Base-by-base conservation (phyloP, 2,888 invertebrate species). In the Orthosia gothica region DNA sequence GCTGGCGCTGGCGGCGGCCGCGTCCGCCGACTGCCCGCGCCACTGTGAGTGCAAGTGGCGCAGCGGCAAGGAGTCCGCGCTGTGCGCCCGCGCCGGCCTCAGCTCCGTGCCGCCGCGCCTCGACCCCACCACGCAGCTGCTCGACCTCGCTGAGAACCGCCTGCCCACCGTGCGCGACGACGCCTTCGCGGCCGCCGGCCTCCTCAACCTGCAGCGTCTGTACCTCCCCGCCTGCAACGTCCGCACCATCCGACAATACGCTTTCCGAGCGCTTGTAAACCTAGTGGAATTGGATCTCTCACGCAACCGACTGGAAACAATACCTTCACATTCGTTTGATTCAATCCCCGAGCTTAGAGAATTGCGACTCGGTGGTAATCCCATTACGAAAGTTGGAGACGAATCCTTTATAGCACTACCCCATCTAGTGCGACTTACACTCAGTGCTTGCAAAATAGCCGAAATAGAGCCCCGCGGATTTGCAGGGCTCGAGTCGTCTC, bases 41-140 rank as follows among this genome's bases (percentile, higher is more conserved):
- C 97, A 97, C 88, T 99, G 98, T 95, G 98, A 98, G 94, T 98
- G 98, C 97, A 98, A 98, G 95, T 99, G 98, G 98, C 98, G 98
- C 93, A 98, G 98, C 91, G 98, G 98, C 89, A 98, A 98, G 94
- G 98, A 98, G 95, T 98, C 98, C 66, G 98, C 98, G 74, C 96
- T 98, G 88, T 99, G 98, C 95, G 97, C 97, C 88, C 98, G 97
- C 92, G 98, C 98, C 78, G 98, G 98, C 91, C 97, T 98, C 88
- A 97, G 97, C 87, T 97, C 97, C 89, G 97, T 98, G 86, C 98
- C 98, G 52, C 96, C 97, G 65, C 97, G 97, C 81, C 97, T 98
- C 79, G 98, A 98, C 87, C 97, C 97, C 79, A 98, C 98, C 86
- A 98, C 98, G 50, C 98, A 98, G 93, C 97, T 98, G 68, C 97